Evolutionary conservation across 2,797 vertebrate species (phyloP).

Genomic region (Sebastes itinus): DNA sequence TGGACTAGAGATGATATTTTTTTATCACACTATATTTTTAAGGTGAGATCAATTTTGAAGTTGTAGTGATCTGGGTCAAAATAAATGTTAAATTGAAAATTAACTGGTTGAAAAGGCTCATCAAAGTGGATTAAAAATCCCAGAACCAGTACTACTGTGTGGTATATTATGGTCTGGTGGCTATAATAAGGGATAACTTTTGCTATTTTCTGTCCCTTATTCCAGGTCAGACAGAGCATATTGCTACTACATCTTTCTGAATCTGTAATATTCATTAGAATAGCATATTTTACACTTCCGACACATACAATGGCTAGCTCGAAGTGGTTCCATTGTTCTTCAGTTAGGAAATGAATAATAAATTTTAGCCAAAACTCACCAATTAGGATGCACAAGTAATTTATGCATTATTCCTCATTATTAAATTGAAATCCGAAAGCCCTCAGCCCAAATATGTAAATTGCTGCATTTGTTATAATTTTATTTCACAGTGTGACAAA

Average conservation of each 20-base stretch:
- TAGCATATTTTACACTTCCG: not conserved
- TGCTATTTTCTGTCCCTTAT: not conserved
- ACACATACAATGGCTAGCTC: not conserved
- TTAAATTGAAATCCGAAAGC: not conserved
- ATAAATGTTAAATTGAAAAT: not conserved
- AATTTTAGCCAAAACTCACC: not conserved
- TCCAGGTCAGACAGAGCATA: not conserved
- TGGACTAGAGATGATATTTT: not conserved
- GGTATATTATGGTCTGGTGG: constrained; percentile 2
- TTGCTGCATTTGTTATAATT: not conserved
- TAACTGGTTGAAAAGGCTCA: not conserved
- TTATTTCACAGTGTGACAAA: not conserved
- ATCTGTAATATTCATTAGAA: not conserved
- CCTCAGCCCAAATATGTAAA: not conserved
- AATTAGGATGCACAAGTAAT: not conserved
- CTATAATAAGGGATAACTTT: not conserved
- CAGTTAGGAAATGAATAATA: not conserved
- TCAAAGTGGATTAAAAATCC: not conserved
- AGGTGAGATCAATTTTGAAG: not conserved
- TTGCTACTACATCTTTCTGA: not conserved
- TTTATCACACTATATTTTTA: not conserved
- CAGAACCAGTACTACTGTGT: not conserved
- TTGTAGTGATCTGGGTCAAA: not conserved
- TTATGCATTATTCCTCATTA: not conserved
- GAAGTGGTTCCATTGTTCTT: not conserved